phyloP scores from a whole-genome alignment of 1,140 invertebrate genomes.

The Pseudomyrmex flavicornis region DNA sequence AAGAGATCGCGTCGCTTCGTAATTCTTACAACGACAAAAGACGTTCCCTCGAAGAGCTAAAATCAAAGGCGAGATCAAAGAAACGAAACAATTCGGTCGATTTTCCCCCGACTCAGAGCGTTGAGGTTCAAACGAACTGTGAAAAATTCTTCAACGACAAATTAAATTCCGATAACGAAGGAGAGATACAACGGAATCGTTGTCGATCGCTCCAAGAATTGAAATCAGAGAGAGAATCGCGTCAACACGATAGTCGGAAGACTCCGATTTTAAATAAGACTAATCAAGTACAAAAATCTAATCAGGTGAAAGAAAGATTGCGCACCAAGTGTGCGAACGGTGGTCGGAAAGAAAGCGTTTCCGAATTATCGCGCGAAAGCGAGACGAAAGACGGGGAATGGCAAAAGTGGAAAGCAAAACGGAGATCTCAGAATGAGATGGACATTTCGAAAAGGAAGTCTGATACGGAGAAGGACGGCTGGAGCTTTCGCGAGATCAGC shows the following conservation, averaged over 20 bases:
- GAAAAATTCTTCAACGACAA: not conserved
- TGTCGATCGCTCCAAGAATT: conserved; percentile 27
- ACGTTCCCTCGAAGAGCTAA: too few species aligned
- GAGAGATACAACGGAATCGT: not conserved
- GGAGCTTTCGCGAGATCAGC: conserved; percentile 75
- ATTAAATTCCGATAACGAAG: not conserved
- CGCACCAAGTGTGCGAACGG: not conserved
- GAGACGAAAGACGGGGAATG: not conserved
- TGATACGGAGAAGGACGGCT: conserved; percentile 72
- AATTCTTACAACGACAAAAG: not conserved
- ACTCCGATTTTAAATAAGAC: not conserved
- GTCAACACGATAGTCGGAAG: not conserved
- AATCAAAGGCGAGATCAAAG: too few species aligned
- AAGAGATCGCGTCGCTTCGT: not conserved
- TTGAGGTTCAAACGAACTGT: too few species aligned
- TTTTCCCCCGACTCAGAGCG: too few species aligned
- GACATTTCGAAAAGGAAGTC: conserved; percentile 76
- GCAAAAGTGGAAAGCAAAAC: not conserved
- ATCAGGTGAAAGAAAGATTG: conserved; percentile 7
- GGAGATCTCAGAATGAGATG: conserved; percentile 74
- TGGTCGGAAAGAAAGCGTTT: not conserved
- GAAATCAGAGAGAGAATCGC: conserved; percentile 3
- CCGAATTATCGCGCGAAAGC: conserved; percentile 32
- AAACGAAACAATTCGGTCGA: too few species aligned
- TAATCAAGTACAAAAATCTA: not conserved